These are phyloP conservation scores for Lycia hirtaria DNA, from an alignment of 2,888 invertebrate genomes.

Conservation along the genomic window DNA sequence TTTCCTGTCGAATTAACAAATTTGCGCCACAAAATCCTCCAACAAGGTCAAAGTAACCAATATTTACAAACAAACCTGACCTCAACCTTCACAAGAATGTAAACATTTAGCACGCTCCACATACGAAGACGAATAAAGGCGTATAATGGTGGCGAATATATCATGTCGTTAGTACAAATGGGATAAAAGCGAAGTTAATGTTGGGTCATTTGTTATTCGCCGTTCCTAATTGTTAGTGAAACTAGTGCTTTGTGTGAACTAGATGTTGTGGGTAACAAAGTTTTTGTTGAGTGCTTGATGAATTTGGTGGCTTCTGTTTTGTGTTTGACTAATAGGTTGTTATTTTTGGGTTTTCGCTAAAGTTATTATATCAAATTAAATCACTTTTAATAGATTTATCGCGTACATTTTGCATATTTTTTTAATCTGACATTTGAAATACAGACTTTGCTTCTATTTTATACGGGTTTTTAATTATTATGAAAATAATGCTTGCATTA, in stretches of 20 bases:
- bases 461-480: too few species aligned
- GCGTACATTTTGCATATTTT: too few species aligned
- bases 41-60: constrained; percentile 14
- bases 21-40: too few species aligned
- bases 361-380: too few species aligned
- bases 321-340: neutral
- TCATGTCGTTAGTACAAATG: constrained; percentile 28
- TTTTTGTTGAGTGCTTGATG: constrained; percentile 6
- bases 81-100: constrained; percentile 23
- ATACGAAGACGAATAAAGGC: constrained; percentile 5
- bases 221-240: constrained; percentile 22
- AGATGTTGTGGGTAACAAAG: constrained; percentile 10
- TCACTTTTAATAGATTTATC: too few species aligned
- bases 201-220: constrained; percentile 21
- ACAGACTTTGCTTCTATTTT: too few species aligned
- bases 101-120: constrained; percentile 23
- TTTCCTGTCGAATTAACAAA: too few species aligned
- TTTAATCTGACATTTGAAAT: too few species aligned
- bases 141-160: constrained; percentile 20
- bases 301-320: neutral
- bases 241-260: constrained; percentile 20
- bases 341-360: neutral
- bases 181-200: constrained; percentile 28
- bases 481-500: too few species aligned
- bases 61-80: constrained; percentile 32